Base-by-base conservation (phyloP, 2,888 invertebrate species). In the Prionchulus punctatus region DNA sequence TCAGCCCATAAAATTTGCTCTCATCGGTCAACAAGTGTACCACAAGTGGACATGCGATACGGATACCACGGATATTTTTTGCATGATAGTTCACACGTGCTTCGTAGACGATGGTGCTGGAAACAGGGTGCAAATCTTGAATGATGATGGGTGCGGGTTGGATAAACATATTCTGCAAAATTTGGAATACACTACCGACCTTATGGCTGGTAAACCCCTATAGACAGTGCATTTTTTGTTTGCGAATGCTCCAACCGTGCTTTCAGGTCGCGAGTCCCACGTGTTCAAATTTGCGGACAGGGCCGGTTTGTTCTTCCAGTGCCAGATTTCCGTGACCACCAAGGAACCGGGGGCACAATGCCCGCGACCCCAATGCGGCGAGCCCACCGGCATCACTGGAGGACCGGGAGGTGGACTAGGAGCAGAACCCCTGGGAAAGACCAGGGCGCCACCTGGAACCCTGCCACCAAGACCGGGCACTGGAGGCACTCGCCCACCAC, bases 241-340 rank as follows among this genome's bases (percentile, higher is more conserved):
- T n/a, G n/a, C n/a, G n/a, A n/a, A n/a, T n/a, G n/a, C n/a, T n/a
- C n/a, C n/a, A n/a, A n/a, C n/a, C n/a, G n/a, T n/a, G n/a, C n/a
- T n/a, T n/a, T n/a, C 15, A 45, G 28, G 51, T 42, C 61, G 62
- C 60, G 66, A 67, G 55, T 66, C 66, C 49, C 67, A 67, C 60
- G 66, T 67, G 30, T 67, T 64, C 64, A 67, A 67, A 58, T 67
- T 65, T 60, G 67, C 67, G 42, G 67, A 67, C 56, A 60, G 67
- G 23, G 62, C 66, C 23, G 62, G 62, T 54, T 62, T 67, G 47
- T 66, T 67, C 62, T 67, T 66, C 59, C 66, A 67, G 58, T 67
- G 67, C 61, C 66, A 67, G 59, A 65, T 67, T 55, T 59, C 63
- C 31, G 64, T 67, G 53, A 64, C 64, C 27, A 62, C 67, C 55